Conservation (phyloP, 2,797 vertebrate genomes). For the Acipenser oxyrinchus region DNA sequence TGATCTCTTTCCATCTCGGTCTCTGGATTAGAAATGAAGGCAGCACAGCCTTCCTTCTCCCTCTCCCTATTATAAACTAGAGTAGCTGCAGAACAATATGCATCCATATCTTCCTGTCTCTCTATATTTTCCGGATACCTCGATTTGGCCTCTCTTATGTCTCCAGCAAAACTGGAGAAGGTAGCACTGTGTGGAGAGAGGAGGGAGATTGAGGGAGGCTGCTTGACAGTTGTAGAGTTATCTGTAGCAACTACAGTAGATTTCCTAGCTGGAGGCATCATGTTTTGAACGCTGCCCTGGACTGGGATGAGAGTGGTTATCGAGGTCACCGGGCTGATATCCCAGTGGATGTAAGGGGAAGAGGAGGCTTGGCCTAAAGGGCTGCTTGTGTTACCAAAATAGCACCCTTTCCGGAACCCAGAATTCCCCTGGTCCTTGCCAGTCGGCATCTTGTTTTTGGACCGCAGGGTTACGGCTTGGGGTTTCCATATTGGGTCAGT, state of each 20-base stretch:
- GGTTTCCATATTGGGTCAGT: constrained; percentile 60
- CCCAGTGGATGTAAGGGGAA: constrained; percentile 55
- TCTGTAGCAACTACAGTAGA: constrained; percentile 24
- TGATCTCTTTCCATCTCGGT: constrained; percentile 17
- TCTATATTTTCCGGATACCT: constrained; percentile 32
- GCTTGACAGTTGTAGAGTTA: constrained; percentile 43
- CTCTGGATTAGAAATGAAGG: constrained; percentile 43
- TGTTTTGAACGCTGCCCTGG: constrained; percentile 29
- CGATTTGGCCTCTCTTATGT: constrained; percentile 25
- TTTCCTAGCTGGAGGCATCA: constrained; percentile 26
- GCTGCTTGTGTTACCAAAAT: constrained; percentile 67
- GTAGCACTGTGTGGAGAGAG: constrained; percentile 38
- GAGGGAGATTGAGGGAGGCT: constrained; percentile 53
- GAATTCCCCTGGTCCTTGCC: constrained; percentile 48
- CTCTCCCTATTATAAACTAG: constrained; percentile 7
- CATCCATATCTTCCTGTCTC: constrained; percentile 12
- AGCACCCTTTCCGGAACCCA: constrained; percentile 60
- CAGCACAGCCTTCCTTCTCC: constrained; percentile 35
- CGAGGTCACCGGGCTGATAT: constrained; percentile 63
- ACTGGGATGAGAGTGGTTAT: constrained; percentile 47
- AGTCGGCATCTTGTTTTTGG: constrained; percentile 42
- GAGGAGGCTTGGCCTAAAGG: constrained; percentile 50
- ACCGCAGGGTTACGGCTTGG: constrained; percentile 54
- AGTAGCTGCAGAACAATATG: no score
- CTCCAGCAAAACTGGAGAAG: constrained; percentile 23